Conservation (phyloP, 2,888 invertebrate genomes). For the Cryptosula pallasiana region DNA sequence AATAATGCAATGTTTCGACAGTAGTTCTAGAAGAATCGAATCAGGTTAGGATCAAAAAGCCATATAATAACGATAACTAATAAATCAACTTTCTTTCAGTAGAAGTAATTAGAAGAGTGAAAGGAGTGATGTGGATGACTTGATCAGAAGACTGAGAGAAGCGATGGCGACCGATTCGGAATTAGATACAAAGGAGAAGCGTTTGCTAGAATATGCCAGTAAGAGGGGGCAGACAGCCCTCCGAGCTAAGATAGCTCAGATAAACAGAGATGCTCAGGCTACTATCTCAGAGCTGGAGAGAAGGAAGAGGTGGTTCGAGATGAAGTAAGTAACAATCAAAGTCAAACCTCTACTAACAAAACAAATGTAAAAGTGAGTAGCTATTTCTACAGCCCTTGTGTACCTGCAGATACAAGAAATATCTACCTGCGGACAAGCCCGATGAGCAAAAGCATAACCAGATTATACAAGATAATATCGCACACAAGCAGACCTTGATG, state of each 20-base stretch:
- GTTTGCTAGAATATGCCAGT: not conserved
- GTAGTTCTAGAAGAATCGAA: too few relatives aligned
- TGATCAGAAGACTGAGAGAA: not conserved
- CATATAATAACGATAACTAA: too few relatives aligned
- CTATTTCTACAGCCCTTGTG: not conserved
- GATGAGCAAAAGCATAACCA: not conserved
- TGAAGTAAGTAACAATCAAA: not conserved
- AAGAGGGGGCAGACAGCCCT: not conserved
- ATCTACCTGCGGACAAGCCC: not conserved
- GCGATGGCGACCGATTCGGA: not conserved
- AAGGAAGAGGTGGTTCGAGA: not conserved
- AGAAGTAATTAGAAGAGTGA: too few relatives aligned
- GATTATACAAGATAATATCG: not conserved
- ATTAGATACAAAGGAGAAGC: not conserved
- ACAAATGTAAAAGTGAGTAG: too few relatives aligned
- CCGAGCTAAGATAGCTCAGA: not conserved
- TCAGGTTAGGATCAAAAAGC: too few relatives aligned
- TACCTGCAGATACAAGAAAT: not conserved
- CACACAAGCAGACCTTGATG: not conserved
- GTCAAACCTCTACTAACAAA: too few relatives aligned
- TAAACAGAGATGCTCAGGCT: not conserved
- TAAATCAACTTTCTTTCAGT: too few relatives aligned
- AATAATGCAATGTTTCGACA: too few relatives aligned
- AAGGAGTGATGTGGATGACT: too few relatives aligned
- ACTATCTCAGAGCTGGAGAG: not conserved